Base-by-base conservation (phyloP, 2,113 vertebrate genomes). In the Peromyscus californicus region DNA sequence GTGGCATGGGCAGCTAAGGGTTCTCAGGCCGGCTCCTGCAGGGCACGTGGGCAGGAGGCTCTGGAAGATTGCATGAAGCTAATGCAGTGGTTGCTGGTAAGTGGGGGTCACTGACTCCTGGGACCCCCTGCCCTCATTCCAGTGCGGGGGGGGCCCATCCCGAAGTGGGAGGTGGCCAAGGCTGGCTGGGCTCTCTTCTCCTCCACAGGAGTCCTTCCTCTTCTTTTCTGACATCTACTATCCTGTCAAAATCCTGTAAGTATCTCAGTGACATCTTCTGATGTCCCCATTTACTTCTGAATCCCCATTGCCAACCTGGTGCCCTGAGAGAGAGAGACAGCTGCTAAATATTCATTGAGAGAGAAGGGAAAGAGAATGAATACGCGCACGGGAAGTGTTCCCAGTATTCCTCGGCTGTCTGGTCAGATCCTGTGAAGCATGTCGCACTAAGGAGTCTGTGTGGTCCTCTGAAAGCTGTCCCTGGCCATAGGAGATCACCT, bases 351-450 rank as follows among this genome's bases (percentile, higher is more conserved):
- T 48, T 67, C 17, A 7, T 22, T 67, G 61, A 29, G n/a, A 61
- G 11, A 11, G 39, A 1, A 8, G 39, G 59, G 24, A 42, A 22
- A 17, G 83, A 85, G 61, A 67, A 19, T 48, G 76, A 33, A 16
- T 6, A 0, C 0, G 5, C 33, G 16, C 9, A 3, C 2, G 4
- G 61, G 61, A 61, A 31, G 61, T 7, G 29, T 67, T 39, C 19
- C 17, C 61, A 33, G 61, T 26, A 15, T 33, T 21, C 39, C 61
- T 45, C 2, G 1, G 63, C 63, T 45, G 39, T 65, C 83, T 67
- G 61, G 59, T 65, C 13, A 85, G 82, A 17, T 6, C 54, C 59
- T 42, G 15, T 9, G 59, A 16, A 29, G 57, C 36, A 42, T 9
- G 33, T 63, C 42, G 31, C 13, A 65, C 13, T 26, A 10, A 63